Conservation (phyloP, 2,797 vertebrate species). For the Neosalanx taihuensis region DNA sequence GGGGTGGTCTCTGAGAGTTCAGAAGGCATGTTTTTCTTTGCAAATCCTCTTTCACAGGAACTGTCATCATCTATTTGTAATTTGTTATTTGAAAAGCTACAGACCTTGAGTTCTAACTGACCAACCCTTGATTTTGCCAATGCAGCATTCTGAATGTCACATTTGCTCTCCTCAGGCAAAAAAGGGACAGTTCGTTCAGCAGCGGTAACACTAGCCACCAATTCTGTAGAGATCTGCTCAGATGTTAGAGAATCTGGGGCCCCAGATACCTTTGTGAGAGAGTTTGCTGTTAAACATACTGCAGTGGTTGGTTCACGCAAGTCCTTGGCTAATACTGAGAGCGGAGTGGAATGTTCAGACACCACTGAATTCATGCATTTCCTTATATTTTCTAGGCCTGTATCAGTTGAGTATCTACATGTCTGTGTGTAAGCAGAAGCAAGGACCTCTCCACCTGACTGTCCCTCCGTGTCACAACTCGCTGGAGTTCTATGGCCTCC, state of each 20-base stretch:
- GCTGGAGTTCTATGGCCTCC: conserved; percentile 33
- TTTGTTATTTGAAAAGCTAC: conserved; percentile 19
- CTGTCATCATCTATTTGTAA: conserved; percentile 25
- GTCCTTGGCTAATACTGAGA: conserved; percentile 29
- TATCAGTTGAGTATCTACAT: conserved; percentile 17
- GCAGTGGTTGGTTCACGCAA: conserved; percentile 28
- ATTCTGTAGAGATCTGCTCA: conserved; percentile 60
- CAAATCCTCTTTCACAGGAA: conserved; percentile 18
- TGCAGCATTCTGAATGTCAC: conserved; percentile 15
- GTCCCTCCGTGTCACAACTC: conserved; percentile 34
- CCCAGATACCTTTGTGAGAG: conserved; percentile 8
- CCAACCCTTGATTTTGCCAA: conserved; percentile 13
- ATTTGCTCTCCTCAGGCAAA: conserved; percentile 13
- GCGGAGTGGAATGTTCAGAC: conserved; percentile 19
- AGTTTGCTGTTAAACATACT: conserved; percentile 27
- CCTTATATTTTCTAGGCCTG: conserved; percentile 2
- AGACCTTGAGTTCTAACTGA: conserved; percentile 31
- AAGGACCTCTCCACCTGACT: conserved; percentile 17
- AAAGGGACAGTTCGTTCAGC: conserved; percentile 44
- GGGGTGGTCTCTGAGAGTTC: conserved; percentile 17
- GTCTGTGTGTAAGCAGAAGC: conserved; percentile 21
- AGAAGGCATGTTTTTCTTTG: conserved; percentile 20
- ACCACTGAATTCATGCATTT: conserved; percentile 24
- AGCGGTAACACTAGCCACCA: conserved; percentile 66
- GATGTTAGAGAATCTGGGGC: conserved; percentile 34